Conservation (phyloP, 2,797 vertebrate species). For the Catamblyrhynchus diadema region DNA sequence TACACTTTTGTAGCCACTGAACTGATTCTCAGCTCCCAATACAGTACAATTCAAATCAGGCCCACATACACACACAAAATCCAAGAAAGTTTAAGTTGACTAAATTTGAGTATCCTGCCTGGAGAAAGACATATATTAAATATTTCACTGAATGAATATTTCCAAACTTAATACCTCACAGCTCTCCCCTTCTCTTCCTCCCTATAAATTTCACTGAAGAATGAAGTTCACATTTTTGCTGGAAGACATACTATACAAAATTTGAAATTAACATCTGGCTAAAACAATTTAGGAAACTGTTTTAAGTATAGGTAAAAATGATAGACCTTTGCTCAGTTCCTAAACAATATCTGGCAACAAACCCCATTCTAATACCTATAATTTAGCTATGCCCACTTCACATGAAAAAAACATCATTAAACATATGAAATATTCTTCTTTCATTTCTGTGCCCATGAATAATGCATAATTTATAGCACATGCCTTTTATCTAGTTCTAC, state of each 20-base stretch:
- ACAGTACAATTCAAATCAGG: neutral
- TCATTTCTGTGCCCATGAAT: neutral
- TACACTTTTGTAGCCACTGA: neutral
- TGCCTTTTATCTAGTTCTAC: neutral
- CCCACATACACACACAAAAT: neutral
- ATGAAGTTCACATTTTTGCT: neutral
- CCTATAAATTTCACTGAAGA: neutral
- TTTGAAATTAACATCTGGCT: neutral
- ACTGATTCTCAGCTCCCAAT: neutral
- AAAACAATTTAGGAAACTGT: neutral
- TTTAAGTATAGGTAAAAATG: neutral
- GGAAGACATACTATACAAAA: neutral
- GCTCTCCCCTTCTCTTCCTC: neutral
- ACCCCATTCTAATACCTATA: neutral
- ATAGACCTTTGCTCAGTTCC: neutral
- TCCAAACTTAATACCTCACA: neutral
- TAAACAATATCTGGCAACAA: neutral
- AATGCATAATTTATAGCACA: neutral
- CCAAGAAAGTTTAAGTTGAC: neutral
- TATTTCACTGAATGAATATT: neutral
- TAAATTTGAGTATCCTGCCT: neutral
- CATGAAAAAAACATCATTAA: neutral
- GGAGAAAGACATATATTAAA: neutral
- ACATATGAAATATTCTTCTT: neutral
- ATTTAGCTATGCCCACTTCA: neutral